Conservation (phyloP, 2,113 vertebrate genomes). For the Tringa solitaria region DNA sequence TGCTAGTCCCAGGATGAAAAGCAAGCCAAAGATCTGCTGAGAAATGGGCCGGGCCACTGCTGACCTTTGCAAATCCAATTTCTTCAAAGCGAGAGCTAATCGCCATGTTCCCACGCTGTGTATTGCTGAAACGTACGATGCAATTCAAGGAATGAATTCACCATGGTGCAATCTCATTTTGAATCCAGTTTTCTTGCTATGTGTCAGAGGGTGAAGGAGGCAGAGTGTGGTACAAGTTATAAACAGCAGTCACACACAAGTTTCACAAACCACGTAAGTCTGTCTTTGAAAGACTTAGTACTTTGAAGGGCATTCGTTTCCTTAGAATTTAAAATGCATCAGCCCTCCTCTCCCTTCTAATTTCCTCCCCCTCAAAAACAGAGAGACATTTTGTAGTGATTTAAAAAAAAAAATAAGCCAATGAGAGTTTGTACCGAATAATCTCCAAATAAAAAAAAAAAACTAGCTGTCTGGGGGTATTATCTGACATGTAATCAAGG, state of each 20-base stretch:
- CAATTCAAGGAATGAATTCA: conserved; percentile 59
- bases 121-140: conserved; percentile 37
- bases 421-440: not conserved
- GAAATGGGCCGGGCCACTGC: conserved; percentile 49
- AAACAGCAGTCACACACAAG: not conserved
- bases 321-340: not conserved
- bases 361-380: not conserved
- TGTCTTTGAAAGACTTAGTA: not conserved
- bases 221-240: not conserved
- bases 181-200: conserved; percentile 42
- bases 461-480: not conserved
- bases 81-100: conserved; percentile 50
- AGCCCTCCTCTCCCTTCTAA: fast-evolving
- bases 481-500: not conserved
- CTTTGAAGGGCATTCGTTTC: not conserved
- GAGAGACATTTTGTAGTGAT: not conserved
- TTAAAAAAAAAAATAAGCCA: not conserved
- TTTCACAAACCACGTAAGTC: not conserved
- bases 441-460: not conserved
- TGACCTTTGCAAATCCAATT: conserved; percentile 66
- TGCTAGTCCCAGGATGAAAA: conserved; percentile 37
- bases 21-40: conserved; percentile 60
- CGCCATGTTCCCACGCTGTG: conserved; percentile 46
- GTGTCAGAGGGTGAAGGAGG: conserved; percentile 52
- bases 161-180: conserved; percentile 56